Evolutionary conservation across 2,888 invertebrate species (phyloP).

Genomic region (Alitta virens): DNA sequence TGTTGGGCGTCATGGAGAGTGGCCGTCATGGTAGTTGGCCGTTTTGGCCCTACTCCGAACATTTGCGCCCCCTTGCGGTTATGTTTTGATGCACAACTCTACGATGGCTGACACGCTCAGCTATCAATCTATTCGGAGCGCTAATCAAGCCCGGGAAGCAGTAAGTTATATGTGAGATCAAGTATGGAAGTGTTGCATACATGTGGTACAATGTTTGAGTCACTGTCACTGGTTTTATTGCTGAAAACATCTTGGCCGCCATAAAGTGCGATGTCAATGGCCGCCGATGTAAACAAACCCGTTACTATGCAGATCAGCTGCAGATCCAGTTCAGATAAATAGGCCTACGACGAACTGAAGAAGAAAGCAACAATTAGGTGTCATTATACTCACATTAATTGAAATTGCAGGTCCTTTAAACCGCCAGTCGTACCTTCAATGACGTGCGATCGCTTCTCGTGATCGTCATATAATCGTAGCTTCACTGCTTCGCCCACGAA

Average conservation of each 20-base stretch:
- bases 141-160: conserved; percentile 55
- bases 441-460: too few relatives aligned
- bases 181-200: background rate
- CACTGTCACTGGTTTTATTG: background rate
- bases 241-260: background rate
- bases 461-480: too few relatives aligned
- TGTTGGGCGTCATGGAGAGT: too few relatives aligned
- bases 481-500: too few relatives aligned
- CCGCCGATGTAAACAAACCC: background rate
- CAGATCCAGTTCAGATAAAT: background rate
- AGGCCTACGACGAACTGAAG: too few relatives aligned
- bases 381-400: too few relatives aligned
- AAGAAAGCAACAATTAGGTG: too few relatives aligned
- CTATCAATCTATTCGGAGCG: conserved; percentile 52
- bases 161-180: conserved; percentile 33
- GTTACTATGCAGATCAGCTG: background rate
- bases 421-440: too few relatives aligned
- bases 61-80: background rate
- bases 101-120: conserved; percentile 44
- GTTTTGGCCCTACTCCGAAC: background rate
- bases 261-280: background rate
- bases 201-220: background rate
- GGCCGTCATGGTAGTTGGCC: too few relatives aligned
- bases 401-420: too few relatives aligned
- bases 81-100: background rate